Evolutionary conservation across 2,888 invertebrate species (phyloP), one percentile per base, ranked within the genome.

Genomic region (Adelphocoris suturalis): DNA sequence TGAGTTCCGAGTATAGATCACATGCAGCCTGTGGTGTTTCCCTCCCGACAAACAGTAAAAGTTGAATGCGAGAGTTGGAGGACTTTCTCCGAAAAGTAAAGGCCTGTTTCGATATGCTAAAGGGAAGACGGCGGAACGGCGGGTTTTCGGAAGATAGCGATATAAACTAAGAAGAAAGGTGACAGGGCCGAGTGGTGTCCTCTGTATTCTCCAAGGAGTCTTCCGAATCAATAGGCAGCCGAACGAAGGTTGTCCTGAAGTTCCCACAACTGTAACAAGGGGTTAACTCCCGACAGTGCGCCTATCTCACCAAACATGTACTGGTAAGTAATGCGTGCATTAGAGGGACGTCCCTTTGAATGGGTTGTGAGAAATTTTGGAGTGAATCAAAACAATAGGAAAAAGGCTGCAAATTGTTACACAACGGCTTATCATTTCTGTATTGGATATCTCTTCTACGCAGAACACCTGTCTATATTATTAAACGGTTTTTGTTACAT

Each of bases 131-230:
- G 19, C 68, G 68, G 27, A n/a, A 37, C 37, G 2, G 68, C 19
- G 68, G 68, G 68, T 68, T 23, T 19, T 23, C 68, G 68, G 27
- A 12, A 68, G 37, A 37, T 52, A 52, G 52, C 52, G 14, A 47
- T 52, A 52, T 47, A 82, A 82, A 82, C 82, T 82, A 14, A 14
- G 82, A 48, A 27, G 27, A 82, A 82, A 48, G 82, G 52, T 82
- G 82, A 82, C 82, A 82, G 48, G 48, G 48, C 48, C 47, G 82
- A 82, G 82, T 82, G 82, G 82, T 52, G 82, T 82, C 82, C 82
- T 82, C 52, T 82, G 82, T 82, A 82, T 82, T 82, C 82, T 82
- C 80, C 82, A 82, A 82, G 82, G 82, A 23, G 52, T 82, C 12
- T 19, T 68, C 48, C n/a, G 27, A 82, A 82, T 82, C 82, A 52